These are phyloP conservation scores for Eilema caniola DNA, from an alignment of 2,888 invertebrate species.

Conservation along the genomic window DNA sequence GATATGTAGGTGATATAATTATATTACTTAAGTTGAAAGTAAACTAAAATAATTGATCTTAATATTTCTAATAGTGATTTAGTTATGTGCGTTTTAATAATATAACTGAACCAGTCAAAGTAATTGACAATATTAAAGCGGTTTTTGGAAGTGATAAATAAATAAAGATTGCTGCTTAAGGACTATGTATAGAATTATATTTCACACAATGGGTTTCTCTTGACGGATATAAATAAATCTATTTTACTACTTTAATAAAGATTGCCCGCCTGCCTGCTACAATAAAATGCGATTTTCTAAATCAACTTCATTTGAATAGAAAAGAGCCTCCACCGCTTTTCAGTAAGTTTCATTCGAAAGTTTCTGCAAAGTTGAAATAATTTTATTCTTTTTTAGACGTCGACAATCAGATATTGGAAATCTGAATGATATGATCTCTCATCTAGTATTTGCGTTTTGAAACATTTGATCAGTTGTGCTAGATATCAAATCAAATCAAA, in stretches of 20 bases:
- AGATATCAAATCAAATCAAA: too few species aligned
- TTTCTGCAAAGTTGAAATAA: constrained; percentile 53
- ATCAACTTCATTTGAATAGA: constrained; percentile 42
- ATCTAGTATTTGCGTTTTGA: not conserved
- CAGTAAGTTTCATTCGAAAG: constrained; percentile 43
- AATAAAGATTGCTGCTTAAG: not conserved
- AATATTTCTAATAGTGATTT: too few species aligned
- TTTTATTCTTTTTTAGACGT: constrained; percentile 49
- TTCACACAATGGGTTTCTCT: not conserved
- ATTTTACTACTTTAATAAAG: constrained; percentile 13
- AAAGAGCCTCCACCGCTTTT: constrained; percentile 36
- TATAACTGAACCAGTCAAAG: too few species aligned
- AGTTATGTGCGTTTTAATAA: too few species aligned
- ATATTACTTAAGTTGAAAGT: too few species aligned
- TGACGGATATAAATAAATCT: not conserved
- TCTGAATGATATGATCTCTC: not conserved
- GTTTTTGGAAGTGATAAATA: not conserved
- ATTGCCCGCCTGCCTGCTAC: constrained; percentile 5
- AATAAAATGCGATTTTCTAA: constrained; percentile 25
- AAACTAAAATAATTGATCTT: too few species aligned
- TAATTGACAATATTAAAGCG: not conserved
- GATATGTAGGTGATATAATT: too few species aligned
- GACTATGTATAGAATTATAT: not conserved
- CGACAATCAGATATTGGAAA: constrained; percentile 33
- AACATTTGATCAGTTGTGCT: not conserved